phyloP scores from a whole-genome alignment of 2,797 vertebrate species.

The Tauraco hartlaubi region DNA sequence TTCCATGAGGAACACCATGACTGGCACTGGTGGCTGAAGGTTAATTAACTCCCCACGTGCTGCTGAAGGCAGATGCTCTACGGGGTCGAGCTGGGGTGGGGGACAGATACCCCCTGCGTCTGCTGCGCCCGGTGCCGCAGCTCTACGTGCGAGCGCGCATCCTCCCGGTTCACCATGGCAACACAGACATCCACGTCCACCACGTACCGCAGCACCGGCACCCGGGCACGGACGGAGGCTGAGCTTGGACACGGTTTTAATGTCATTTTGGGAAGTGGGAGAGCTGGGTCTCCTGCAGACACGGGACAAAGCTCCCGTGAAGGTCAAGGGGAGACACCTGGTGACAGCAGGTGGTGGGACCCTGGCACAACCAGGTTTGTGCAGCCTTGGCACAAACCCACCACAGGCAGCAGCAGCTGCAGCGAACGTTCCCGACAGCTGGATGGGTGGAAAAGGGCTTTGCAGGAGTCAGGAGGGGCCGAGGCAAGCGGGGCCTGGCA shows the following conservation, averaged over 20 bases:
- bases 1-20: fast-evolving
- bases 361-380: neutral
- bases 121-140: neutral
- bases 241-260: fast-evolving
- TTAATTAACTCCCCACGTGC: neutral
- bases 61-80: neutral
- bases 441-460: neutral
- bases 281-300: neutral
- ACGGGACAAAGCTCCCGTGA: neutral
- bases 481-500: neutral
- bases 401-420: neutral
- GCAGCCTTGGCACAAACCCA: neutral
- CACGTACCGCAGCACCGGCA: neutral
- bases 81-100: neutral
- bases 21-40: neutral
- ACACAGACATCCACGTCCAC: neutral
- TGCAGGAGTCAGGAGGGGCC: neutral
- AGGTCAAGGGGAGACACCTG: neutral
- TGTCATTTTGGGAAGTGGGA: fast-evolving
- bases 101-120: fast-evolving
- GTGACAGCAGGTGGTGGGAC: neutral
- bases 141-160: neutral
- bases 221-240: neutral
- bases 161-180: neutral
- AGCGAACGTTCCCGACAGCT: neutral